Conservation (phyloP, 2,113 vertebrate genomes). For the Heliornis fulica region DNA sequence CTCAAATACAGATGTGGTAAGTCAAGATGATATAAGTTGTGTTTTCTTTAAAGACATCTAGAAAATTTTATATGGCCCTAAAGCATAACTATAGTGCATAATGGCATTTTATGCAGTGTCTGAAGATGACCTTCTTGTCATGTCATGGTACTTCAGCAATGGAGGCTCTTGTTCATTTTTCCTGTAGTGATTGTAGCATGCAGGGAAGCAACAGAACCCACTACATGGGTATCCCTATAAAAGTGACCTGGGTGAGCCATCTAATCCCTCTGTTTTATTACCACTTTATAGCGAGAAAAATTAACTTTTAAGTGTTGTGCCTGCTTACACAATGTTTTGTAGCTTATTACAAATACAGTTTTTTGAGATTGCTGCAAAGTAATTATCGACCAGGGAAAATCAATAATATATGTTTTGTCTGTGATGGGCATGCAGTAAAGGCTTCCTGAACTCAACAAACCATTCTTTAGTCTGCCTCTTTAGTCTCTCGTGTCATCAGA, state of each 20-base stretch:
- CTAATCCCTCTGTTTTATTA: neutral
- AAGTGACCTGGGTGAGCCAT: neutral
- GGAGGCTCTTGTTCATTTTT: neutral
- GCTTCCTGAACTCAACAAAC: neutral
- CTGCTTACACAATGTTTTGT: fast-evolving
- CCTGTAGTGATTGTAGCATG: neutral
- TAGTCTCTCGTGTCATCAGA: neutral
- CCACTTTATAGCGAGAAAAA: neutral
- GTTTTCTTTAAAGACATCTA: neutral
- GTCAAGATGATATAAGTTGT: too few species aligned
- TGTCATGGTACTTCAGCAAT: neutral
- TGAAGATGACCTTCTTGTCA: neutral
- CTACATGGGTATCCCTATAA: neutral
- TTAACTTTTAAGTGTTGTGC: fast-evolving
- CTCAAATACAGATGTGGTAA: neutral
- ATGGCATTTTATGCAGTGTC: neutral
- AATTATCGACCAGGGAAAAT: too few species aligned
- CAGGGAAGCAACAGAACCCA: neutral
- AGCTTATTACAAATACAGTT: fast-evolving
- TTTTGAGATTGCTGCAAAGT: neutral
- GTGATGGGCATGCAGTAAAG: neutral
- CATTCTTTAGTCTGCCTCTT: neutral
- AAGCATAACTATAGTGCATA: neutral
- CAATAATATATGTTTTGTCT: fast-evolving
- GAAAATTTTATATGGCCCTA: neutral